Conservation (phyloP, 2,888 invertebrate genomes). For the Matsumyia berberina region DNA sequence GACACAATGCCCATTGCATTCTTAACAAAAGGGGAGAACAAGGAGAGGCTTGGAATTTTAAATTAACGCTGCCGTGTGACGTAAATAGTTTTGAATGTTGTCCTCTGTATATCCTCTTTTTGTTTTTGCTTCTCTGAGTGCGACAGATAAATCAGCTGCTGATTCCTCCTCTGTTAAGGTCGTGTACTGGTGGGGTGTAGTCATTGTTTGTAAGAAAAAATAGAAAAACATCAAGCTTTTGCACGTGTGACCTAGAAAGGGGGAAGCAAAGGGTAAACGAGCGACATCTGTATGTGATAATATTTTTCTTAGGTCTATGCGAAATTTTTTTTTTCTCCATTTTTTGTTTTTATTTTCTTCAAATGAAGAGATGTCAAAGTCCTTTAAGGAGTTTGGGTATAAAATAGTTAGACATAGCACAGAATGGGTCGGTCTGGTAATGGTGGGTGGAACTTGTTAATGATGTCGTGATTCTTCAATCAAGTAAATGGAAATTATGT, state of each 20-base stretch:
- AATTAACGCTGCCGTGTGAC: conserved; percentile 66
- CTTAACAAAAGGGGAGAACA: background rate
- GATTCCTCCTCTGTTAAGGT: conserved; percentile 27
- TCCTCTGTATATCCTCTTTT: conserved; percentile 62
- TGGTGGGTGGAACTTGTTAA: conserved; percentile 61
- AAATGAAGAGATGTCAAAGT: conserved; percentile 12
- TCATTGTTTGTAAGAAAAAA: conserved; percentile 40
- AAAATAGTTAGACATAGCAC: conserved; percentile 57
- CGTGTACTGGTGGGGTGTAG: conserved; percentile 58
- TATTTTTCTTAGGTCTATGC: conserved; percentile 46
- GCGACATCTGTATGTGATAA: conserved; percentile 74
- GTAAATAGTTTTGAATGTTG: conserved; percentile 68
- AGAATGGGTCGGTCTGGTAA: conserved; percentile 1
- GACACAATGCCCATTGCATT: conserved; percentile 58
- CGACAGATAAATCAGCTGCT: conserved; percentile 70
- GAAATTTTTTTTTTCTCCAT: conserved; percentile 6
- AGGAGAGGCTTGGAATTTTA: conserved; percentile 33
- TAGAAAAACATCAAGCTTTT: conserved; percentile 40
- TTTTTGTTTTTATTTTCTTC: conserved; percentile 17
- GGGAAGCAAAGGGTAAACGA: conserved; percentile 67
- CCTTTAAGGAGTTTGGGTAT: conserved; percentile 25
- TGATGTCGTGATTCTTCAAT: conserved; percentile 68
- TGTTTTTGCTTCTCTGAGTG: conserved; percentile 43
- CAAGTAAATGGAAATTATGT: conserved; percentile 69
- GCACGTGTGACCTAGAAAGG: conserved; percentile 75